phyloP scores from a whole-genome alignment of 1,140 invertebrate species.

The Tetragonula clypearis region DNA sequence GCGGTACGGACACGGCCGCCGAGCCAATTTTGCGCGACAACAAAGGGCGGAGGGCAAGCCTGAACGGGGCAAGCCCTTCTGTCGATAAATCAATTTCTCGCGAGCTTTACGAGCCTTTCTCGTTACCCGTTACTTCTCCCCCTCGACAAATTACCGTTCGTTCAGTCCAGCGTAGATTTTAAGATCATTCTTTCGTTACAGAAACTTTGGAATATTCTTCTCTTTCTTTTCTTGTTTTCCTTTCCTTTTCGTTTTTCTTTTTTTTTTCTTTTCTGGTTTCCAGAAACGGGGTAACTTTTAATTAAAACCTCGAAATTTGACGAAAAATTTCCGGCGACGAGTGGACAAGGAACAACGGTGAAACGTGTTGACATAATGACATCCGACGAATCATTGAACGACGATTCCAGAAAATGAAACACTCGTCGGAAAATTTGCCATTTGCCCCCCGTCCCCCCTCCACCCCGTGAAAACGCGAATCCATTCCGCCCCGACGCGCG shows the following conservation, averaged over 20 bases:
- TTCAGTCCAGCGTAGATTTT: neutral
- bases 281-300: neutral
- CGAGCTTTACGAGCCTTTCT: neutral
- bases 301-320: neutral
- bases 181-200: neutral
- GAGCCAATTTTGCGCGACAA: slow-evolving; percentile 51
- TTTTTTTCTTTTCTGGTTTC: too few species aligned
- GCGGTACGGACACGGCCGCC: slow-evolving; percentile 20
- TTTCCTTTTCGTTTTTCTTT: too few species aligned
- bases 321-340: neutral
- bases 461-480: neutral
- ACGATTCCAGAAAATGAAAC: slow-evolving; percentile 59
- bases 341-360: neutral
- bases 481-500: neutral
- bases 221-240: too few species aligned
- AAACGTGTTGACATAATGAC: neutral
- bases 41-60: slow-evolving; percentile 5
- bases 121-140: neutral
- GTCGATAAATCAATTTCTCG: slow-evolving; percentile 5
- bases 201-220: neutral
- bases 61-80: neutral
- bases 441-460: neutral
- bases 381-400: slow-evolving; percentile 14
- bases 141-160: accelerated
- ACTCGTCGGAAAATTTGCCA: slow-evolving; percentile 28